Evolutionary conservation across 2,797 vertebrate species (phyloP).

Genomic region (Setipinna tenuifilis): DNA sequence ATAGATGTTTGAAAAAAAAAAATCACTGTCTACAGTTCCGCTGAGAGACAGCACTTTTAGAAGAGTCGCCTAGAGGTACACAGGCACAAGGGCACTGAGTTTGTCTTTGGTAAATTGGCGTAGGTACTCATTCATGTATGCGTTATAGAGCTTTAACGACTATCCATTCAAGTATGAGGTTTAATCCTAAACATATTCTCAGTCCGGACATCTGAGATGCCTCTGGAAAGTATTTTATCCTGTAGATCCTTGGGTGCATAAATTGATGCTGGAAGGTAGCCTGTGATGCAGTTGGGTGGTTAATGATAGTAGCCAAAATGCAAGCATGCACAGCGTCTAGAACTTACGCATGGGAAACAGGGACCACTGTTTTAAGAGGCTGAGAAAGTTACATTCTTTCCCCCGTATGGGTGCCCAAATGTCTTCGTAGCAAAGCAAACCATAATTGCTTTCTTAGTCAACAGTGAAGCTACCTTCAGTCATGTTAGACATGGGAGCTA

Average conservation of each 20-base stretch:
- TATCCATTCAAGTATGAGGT: neutral
- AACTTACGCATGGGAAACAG: constrained; percentile 21
- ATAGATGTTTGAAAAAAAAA: neutral
- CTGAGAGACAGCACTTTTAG: neutral
- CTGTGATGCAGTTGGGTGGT: constrained; percentile 22
- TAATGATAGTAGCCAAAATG: constrained; percentile 28
- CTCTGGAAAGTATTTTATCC: constrained; percentile 28
- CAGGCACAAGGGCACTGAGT: neutral
- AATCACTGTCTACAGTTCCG: neutral
- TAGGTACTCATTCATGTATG: neutral
- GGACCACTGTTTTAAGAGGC: constrained; percentile 14
- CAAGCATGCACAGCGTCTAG: constrained; percentile 15
- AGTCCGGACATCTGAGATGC: neutral
- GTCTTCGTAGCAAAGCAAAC: constrained; percentile 28
- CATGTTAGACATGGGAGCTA: constrained; percentile 18
- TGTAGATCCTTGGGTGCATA: constrained; percentile 4
- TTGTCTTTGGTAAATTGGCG: neutral
- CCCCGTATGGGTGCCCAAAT: neutral
- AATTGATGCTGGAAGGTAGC: constrained; percentile 25
- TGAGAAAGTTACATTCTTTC: constrained; percentile 31
- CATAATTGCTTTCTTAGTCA: constrained; percentile 22
- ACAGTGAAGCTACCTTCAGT: neutral
- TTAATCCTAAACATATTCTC: neutral
- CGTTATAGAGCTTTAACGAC: neutral
- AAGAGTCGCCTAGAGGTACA: neutral